Conservation (phyloP, 2,888 invertebrate species). For the Cistogaster globosa region DNA sequence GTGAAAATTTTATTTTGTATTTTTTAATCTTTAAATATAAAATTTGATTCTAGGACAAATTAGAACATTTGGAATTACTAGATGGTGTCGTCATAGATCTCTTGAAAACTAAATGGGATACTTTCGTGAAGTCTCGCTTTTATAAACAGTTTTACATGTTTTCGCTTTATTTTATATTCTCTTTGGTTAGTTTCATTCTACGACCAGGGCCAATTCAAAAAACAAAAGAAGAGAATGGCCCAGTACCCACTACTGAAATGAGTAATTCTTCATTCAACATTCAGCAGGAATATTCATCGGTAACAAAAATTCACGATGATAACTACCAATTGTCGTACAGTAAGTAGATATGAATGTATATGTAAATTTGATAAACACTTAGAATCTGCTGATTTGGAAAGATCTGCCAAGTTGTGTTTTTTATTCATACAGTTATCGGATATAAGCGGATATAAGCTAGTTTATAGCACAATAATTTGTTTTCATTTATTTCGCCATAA, state of each 20-base stretch:
- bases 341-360: constrained; percentile 31
- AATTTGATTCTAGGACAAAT: constrained; percentile 88
- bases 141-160: constrained; percentile 96
- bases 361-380: no score
- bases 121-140: constrained; percentile 97
- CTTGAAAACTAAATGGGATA: constrained; percentile 98
- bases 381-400: no score
- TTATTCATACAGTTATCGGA: no score
- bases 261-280: constrained; percentile 28
- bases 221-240: constrained; percentile 75
- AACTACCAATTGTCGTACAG: constrained; percentile 51
- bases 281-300: constrained; percentile 21
- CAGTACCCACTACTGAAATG: constrained; percentile 32
- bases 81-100: constrained; percentile 97
- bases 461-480: no score
- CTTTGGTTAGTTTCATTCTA: constrained; percentile 93
- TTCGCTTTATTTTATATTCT: constrained; percentile 94
- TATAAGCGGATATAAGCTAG: no score
- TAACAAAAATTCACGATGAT: neutral
- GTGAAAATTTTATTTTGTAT: constrained; percentile 8
- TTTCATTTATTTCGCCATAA: no score
- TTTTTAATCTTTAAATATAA: neutral
- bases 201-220: constrained; percentile 90
- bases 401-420: no score
- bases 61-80: constrained; percentile 96